Base-by-base conservation (phyloP, 2,797 vertebrate genomes). In the Micromesistius poutassou region DNA sequence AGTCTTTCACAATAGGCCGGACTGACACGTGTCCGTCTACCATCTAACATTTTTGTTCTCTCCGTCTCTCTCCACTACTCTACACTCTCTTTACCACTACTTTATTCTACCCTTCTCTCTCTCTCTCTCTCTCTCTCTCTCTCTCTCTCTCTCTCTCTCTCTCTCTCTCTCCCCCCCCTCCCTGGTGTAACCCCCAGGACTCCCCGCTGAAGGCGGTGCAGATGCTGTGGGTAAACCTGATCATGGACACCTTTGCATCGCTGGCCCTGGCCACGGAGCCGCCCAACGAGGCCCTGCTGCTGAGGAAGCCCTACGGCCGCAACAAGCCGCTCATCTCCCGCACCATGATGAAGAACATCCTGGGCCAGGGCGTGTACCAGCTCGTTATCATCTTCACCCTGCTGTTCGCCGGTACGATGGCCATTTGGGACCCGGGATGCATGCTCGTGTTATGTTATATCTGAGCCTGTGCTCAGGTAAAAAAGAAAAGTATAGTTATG, bases 321-420 rank as follows among this genome's bases (percentile, higher is more conserved):
- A 99, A 99, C 91, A 99, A 99, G 92, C 98, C 98, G 80, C 94
- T 99, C 85, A 98, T 99, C 89, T 99, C 98, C 70, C 96, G 97
- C 86, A 99, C 98, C 4, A 99, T 99, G 98, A 99, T 99, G 98
- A 99, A 99, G 93, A 99, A 99, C 89, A 99, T 99, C 83, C 91
- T 99, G 88, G 98, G 98, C 77, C 98, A 99, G 73, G 98, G 95
- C 0, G 96, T 98, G 84, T 99, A 96, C 91, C 98, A 99, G 85
- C 96, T 99, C 1, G 86, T 95, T 31, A 95, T 97, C 84, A 97
- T 99, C 90, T 99, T 99, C 85, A 96, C 97, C 0, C 94, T 99
- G 81, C 93, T 99, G 55, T 99, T 99, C 91, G 96, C 94, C 75
- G 98, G 98, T 99, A 94, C 95, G 95, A 84, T 81, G 2, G 0